Base-by-base conservation (phyloP, 2,797 vertebrate species). In the Naso thynnoides region DNA sequence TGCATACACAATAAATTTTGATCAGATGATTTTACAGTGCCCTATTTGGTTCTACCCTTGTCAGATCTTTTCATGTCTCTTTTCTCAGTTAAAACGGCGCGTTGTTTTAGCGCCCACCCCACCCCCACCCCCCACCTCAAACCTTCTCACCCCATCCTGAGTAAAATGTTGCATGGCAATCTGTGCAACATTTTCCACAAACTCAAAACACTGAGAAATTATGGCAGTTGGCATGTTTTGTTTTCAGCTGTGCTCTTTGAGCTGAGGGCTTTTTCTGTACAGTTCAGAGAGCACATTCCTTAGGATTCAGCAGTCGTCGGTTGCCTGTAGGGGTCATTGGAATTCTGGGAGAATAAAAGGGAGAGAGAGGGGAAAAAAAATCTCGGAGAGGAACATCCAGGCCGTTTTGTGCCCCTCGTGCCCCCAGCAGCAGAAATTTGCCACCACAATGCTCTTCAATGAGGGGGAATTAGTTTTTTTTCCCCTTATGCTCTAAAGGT, bases 221-320 rank as follows among this genome's bases (percentile, higher is more conserved):
- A 96, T 96, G 95, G 89, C 92, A 96, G 81, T 96, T 96, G 96
- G 95, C 95, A 96, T 95, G 96, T 94, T 96, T 96, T 96, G 94
- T 97, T 98, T 97, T 96, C 95, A 95, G 95, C 94, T 93, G 92
- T 92, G 92, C 94, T 93, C 89, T 87, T 90, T 95, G 93, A 93
- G 94, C 95, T 95, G 92, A 94, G 91, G 95, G 94, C 95, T 95
- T 90, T 96, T 90, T 96, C 96, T 95, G 94, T 96, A 96, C 95
- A 98, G 96, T 98, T 97, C 96, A 96, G 95, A 96, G 95, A 97
- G 96, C 96, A 97, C 96, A 97, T 98, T 98, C 95, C 95, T 95
- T 83, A 93, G 91, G 90, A 96, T 95, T 94, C 89, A 95, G 95
- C 94, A 95, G 94, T 96, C 95, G 94, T 94, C 70, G 86, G 90